These are phyloP conservation scores for Gadopsis marmoratus DNA, from an alignment of 2,797 vertebrate genomes.

Conservation along the genomic window DNA sequence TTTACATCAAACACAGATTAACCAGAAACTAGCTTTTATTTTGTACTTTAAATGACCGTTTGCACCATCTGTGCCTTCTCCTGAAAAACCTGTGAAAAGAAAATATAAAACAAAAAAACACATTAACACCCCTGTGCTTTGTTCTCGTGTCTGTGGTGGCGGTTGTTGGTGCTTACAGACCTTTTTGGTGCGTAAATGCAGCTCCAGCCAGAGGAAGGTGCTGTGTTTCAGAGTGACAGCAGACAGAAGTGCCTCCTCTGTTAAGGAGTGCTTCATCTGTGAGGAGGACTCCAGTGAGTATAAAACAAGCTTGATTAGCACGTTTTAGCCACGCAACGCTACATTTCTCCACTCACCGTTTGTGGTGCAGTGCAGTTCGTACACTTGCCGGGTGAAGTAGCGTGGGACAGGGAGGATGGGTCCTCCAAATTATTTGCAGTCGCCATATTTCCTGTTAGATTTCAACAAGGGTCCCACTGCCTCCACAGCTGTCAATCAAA, in stretches of 20 bases:
- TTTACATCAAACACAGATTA: neutral
- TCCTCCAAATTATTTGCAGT: conserved; percentile 32
- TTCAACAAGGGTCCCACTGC: conserved; percentile 20
- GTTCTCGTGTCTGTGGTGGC: neutral
- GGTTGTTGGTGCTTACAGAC: conserved; percentile 78
- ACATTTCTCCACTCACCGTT: neutral
- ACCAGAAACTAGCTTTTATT: neutral
- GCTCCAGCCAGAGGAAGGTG: conserved; percentile 87
- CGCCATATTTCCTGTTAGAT: conserved; percentile 31
- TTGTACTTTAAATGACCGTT: conserved; percentile 1
- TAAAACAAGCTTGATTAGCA: conserved; percentile 16
- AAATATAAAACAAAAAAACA: neutral
- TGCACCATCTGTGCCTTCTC: conserved; percentile 16
- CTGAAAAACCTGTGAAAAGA: neutral
- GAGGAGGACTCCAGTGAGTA: conserved; percentile 90
- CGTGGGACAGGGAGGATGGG: conserved; percentile 23
- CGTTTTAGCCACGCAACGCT: neutral
- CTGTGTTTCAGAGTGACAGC: conserved; percentile 87
- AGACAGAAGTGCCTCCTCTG: conserved; percentile 84
- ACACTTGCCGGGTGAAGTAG: conserved; percentile 15
- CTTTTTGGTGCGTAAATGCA: conserved; percentile 91
- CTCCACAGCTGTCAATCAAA: conserved; percentile 47
- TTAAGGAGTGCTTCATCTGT: conserved; percentile 88
- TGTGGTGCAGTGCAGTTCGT: conserved; percentile 1
- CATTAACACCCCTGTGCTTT: neutral